Base-by-base conservation (phyloP, 1,140 invertebrate species). In the Drosophila parabipectinata region DNA sequence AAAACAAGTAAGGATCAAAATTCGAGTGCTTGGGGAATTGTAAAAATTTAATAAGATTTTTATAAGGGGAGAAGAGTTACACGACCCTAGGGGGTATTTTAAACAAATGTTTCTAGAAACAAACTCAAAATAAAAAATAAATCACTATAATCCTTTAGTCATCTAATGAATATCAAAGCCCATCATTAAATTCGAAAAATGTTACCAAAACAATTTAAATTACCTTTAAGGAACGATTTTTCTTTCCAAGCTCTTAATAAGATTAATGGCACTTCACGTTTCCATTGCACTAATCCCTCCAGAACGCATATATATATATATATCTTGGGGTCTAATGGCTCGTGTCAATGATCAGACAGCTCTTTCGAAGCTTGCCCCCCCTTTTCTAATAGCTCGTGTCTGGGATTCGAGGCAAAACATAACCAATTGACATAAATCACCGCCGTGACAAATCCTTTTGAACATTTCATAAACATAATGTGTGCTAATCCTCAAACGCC, bases 391-490 rank as follows among this genome's bases (percentile, higher is more conserved):
- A 37, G 63, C 39, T n/a, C 48, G 9, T 60, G 44, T 52, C 53
- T n/a, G 1, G 39, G 41, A 28, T 54, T 26, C 41, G 48, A 15
- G 32, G 44, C 41, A 9, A 15, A 59, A 71, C 79, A 84, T 73
- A 74, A 87, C 60, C 77, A 87, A 77, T 81, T 69, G 55, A 64
- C 63, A 84, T 87, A 52, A 59, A 79, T 83, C 80, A 79, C 37
- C 48, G 63, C 28, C 37, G 32, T 48, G 57, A 77, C 71, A 82
- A 85, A 85, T 85, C 81, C 81, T 82, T 84, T 75, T 71, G 48
- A 87, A 61, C 51, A 85, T 87, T 87, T 85, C 78, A 87, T 87
- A 85, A 85, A 84, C 73, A 74, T 72, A 69, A 61, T 62, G 64
- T 55, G 56, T 48, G 58, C 79, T 81, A 81, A 80, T 57, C 72